Base-by-base conservation (phyloP, 2,797 vertebrate genomes). In the Hemitrygon akajei region DNA sequence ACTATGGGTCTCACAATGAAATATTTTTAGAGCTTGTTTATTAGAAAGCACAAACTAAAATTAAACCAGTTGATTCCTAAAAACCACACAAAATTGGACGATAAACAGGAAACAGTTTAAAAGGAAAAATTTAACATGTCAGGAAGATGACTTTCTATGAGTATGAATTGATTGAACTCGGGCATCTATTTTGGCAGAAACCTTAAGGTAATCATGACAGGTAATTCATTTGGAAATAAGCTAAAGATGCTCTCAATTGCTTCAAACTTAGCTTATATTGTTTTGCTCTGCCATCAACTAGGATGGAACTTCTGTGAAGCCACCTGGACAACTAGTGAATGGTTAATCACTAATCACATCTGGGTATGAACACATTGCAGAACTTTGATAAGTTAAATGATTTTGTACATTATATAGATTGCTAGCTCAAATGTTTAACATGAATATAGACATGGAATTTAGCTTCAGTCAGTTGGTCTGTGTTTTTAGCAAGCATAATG, bases 211-310 rank as follows among this genome's bases (percentile, higher is more conserved):
- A 30, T 30, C 27, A n/a, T 30, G 27, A 0, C 27, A 30, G 75
- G n/a, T 76, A 27, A n/a, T 30, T n/a, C 25, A 30, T n/a, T 76
- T 76, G 27, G 25, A 27, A 76, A 27, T 30, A 30, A 30, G 75
- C 73, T 30, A 27, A 76, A 76, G 3, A 76, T 76, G 73, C 1
- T 76, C 30, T 10, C 9, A 30, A 76, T n/a, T 30, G 27, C 75
- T 76, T 30, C 27, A 76, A 30, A 27, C 12, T 27, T 94, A 94
- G 94, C 82, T 95, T 94, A 94, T 93, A n/a, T 94, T 93, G 91
- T 94, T 69, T 84, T 69, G 37, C 27, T 76, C 25, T 25, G 25
- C 1, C 22, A 27, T 76, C 73, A 27, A 2, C 25, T 25, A 76
- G 75, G 75, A 76, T 76, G 75, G 27, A 27, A 30, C 27, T 27